Percentiles rank a stretch among this genome's conserved stretches.
Evolutionary conservation across 2,113 vertebrate genomes (phyloP).

Genomic region (pig (Sus scrofa)): T2T-Sscrofa CM000814.6:92313001-92313500

Average conservation of each 20-base stretch:
- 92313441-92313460: neutral
- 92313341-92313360: neutral
- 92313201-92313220: neutral
- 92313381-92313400: neutral
- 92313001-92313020: no score
- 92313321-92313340: neutral
- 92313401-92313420: neutral
- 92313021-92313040: no score
- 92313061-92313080: neutral
- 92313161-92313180: neutral
- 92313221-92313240: neutral
- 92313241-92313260: constrained; percentile 8
- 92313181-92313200: neutral
- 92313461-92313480: neutral
- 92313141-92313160: neutral
- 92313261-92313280: neutral
- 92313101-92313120: neutral
- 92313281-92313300: neutral
- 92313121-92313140: constrained; percentile 38
- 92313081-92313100: neutral
- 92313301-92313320: neutral
- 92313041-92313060: no score
- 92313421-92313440: neutral
- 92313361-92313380: constrained; percentile 5
- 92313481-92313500: constrained; percentile 15